Percentiles rank a stretch among this genome's conserved stretches.
phyloP scores from a whole-genome alignment of 2,797 vertebrate species.

The Brachymystax lenok region DNA sequence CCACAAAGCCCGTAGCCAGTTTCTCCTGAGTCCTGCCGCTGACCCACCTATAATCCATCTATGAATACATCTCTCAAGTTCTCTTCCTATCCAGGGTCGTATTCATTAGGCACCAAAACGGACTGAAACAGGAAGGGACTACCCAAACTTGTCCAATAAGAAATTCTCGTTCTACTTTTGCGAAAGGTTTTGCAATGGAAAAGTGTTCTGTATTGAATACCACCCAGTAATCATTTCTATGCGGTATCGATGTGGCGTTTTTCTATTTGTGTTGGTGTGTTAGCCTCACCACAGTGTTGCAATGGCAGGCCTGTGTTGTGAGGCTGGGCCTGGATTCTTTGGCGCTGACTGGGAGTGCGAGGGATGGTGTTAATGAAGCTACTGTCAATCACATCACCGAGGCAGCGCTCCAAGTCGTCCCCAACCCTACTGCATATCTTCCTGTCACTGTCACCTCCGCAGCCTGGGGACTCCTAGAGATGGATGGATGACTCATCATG shows the following conservation, averaged over 20 bases:
- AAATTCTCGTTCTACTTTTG: neutral
- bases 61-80: neutral
- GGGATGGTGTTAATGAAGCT: conserved; percentile 49
- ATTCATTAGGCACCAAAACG: neutral
- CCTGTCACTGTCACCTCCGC: conserved; percentile 21
- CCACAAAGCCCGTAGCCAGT: neutral
- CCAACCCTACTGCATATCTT: conserved; percentile 28
- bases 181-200: too few relatives aligned
- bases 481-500: too few relatives aligned
- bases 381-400: neutral
- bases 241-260: conserved; percentile 20
- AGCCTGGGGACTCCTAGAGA: conserved; percentile 25
- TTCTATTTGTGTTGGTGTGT: conserved; percentile 31
- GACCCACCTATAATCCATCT: neutral
- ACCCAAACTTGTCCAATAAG: neutral
- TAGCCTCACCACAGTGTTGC: conserved; percentile 36
- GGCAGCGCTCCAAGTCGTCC: neutral
- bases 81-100: neutral
- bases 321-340: conserved; percentile 56
- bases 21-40: neutral
- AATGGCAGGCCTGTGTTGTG: conserved; percentile 48
- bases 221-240: conserved; percentile 17
- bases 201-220: too few relatives aligned
- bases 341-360: conserved; percentile 30
- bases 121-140: neutral